These are phyloP conservation scores for Rattus rattus DNA, from an alignment of 2,113 vertebrate genomes.

Conservation along the genomic window DNA sequence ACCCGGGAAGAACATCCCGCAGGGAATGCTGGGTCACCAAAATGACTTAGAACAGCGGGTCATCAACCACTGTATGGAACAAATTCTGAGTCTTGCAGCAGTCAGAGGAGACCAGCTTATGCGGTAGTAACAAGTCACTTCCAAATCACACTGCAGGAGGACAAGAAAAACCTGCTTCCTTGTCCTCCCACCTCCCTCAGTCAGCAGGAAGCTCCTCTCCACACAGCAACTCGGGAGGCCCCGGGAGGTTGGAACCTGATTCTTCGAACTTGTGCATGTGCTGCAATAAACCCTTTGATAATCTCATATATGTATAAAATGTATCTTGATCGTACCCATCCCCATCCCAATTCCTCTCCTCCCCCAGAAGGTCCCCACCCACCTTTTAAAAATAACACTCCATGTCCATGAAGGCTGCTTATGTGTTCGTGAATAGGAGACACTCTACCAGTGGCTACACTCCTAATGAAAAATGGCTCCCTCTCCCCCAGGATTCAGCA, in stretches of 20 bases:
- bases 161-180: background rate
- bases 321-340: background rate
- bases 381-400: background rate
- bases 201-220: background rate
- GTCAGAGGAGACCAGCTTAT: background rate
- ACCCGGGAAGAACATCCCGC: rapidly evolving
- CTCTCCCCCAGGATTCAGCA: background rate
- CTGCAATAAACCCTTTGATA: background rate
- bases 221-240: rapidly evolving
- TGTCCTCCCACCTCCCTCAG: rapidly evolving
- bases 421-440: background rate
- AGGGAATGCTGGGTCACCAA: no score
- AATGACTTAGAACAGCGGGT: rapidly evolving
- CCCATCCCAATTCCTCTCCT: background rate
- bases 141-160: background rate
- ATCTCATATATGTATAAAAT: background rate
- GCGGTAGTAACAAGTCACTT: background rate
- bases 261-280: rapidly evolving
- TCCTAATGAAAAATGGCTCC: background rate
- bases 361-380: background rate
- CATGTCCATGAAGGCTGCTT: background rate
- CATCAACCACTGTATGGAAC: no score
- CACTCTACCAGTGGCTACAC: background rate
- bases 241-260: background rate
- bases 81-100: background rate